Evolutionary conservation across 2,113 vertebrate genomes (phyloP).

Genomic region (Oryzias melastigma): DNA sequence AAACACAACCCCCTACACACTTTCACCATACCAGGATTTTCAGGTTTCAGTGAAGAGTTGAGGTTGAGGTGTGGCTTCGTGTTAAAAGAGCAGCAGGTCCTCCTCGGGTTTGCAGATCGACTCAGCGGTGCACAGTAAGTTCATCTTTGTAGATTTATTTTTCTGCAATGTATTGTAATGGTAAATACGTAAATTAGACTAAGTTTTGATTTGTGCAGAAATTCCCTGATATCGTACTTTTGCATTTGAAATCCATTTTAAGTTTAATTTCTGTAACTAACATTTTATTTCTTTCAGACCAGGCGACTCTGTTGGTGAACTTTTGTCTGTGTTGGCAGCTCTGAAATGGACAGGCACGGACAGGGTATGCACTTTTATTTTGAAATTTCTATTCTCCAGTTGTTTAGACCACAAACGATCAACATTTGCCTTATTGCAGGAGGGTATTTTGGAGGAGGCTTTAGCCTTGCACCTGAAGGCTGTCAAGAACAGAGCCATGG

Average conservation of each 20-base stretch:
- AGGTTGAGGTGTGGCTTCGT: constrained; percentile 11
- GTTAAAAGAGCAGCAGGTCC: constrained; percentile 28
- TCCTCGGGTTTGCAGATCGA: background rate
- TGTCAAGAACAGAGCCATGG: background rate
- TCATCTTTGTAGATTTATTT: background rate
- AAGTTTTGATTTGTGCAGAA: background rate
- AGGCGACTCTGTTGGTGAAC: background rate
- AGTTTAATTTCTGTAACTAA: background rate
- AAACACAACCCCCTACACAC: background rate
- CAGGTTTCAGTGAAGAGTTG: background rate
- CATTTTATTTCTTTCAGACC: background rate
- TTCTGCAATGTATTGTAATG: background rate
- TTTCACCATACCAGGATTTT: background rate
- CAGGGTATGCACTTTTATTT: constrained; percentile 17
- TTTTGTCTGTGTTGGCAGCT: constrained; percentile 1
- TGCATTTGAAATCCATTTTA: background rate
- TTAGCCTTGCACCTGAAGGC: background rate
- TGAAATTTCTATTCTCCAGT: background rate
- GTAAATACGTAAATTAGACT: background rate
- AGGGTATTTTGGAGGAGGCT: background rate
- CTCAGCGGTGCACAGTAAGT: constrained; percentile 8
- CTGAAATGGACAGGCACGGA: constrained; percentile 22
- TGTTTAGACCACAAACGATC: background rate
- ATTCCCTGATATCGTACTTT: background rate
- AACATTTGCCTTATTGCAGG: constrained; percentile 8